Evolutionary conservation across 1,140 invertebrate genomes (phyloP).

Genomic region (Agrypnia vestita): DNA sequence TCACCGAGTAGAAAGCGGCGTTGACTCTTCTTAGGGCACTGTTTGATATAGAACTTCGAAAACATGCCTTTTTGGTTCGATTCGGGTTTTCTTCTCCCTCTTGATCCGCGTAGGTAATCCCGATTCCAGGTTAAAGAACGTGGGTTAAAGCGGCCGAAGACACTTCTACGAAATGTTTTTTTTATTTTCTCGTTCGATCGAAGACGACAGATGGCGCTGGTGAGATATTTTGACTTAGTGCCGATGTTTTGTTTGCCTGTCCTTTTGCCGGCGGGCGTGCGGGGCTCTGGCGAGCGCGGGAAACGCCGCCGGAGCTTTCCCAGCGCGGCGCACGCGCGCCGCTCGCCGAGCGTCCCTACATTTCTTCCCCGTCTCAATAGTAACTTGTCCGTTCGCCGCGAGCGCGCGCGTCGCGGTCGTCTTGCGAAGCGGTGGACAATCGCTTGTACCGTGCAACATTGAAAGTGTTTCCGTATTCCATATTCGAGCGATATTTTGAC

Average conservation of each 20-base stretch:
- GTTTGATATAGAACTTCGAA: too few relatives aligned
- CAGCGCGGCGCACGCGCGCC: slow-evolving; percentile 10
- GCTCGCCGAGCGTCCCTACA: background rate
- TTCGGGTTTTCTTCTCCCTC: background rate
- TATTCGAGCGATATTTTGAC: slow-evolving; percentile 9
- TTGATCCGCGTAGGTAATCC: too few relatives aligned
- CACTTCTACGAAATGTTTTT: slow-evolving; percentile 1
- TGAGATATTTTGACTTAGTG: background rate
- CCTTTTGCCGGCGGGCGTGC: background rate
- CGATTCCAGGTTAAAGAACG: background rate
- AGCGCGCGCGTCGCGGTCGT: slow-evolving; percentile 16
- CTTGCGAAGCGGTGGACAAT: background rate
- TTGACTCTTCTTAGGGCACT: background rate
- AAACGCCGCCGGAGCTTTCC: slow-evolving; percentile 32
- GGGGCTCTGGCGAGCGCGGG: slow-evolving; percentile 7
- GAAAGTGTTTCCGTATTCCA: slow-evolving; percentile 16
- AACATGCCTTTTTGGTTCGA: background rate
- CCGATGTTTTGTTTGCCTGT: background rate
- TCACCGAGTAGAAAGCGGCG: background rate
- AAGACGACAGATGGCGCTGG: background rate
- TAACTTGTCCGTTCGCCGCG: background rate
- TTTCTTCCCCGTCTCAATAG: slow-evolving; percentile 13
- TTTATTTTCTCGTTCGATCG: background rate
- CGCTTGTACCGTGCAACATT: slow-evolving; percentile 4
- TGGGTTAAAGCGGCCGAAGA: background rate